Conservation (phyloP, 2,888 invertebrate genomes). For the Lepeophtheirus nordmannii region DNA sequence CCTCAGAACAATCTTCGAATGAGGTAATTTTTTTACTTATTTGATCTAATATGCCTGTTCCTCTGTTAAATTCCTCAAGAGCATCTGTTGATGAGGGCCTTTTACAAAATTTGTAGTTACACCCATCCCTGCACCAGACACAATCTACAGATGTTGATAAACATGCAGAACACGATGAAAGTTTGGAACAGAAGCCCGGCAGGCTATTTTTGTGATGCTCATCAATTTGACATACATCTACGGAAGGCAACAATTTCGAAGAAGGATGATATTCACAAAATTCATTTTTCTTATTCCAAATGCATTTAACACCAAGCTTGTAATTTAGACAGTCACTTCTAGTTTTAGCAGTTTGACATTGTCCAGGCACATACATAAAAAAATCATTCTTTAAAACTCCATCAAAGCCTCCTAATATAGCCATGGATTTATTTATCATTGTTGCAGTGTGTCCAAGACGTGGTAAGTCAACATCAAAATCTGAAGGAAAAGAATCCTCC, state of each 20-base stretch:
- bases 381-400: conserved; percentile 85
- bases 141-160: conserved; percentile 53
- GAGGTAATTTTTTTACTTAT: not conserved
- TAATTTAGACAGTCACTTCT: conserved; percentile 52
- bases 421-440: conserved; percentile 52
- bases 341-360: conserved; percentile 47
- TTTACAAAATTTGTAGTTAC: conserved; percentile 35
- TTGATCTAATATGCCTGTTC: not conserved
- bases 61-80: not conserved
- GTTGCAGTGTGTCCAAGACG: conserved; percentile 60
- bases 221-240: conserved; percentile 1
- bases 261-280: conserved; percentile 17
- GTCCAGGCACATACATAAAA: conserved; percentile 54
- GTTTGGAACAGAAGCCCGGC: conserved; percentile 36
- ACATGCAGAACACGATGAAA: conserved; percentile 51
- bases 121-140: conserved; percentile 50
- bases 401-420: conserved; percentile 79
- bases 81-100: not conserved
- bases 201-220: conserved; percentile 23
- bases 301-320: conserved; percentile 62
- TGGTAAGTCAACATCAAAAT: conserved; percentile 46
- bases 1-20: conserved; percentile 7
- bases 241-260: not conserved
- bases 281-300: conserved; percentile 48
- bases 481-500: conserved; percentile 33